Conservation (phyloP, 2,797 vertebrate species). For the Melanotaenia nigrans region DNA sequence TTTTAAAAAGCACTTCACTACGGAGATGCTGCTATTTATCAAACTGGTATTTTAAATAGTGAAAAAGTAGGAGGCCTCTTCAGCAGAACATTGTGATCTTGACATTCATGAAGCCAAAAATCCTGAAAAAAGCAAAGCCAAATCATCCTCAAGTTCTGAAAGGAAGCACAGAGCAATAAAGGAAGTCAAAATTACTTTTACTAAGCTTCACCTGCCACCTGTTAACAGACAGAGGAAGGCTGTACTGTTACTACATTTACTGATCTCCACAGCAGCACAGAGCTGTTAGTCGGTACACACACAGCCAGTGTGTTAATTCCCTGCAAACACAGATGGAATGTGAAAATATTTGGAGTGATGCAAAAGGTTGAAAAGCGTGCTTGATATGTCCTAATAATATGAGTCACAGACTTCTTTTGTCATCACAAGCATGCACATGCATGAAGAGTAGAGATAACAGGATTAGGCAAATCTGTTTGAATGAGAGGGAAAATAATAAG, state of each 20-base stretch:
- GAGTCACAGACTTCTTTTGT: constrained; percentile 36
- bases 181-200: constrained; percentile 20
- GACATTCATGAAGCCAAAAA: constrained; percentile 7
- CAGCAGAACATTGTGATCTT: constrained; percentile 10
- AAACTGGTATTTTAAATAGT: neutral
- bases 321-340: constrained; percentile 1
- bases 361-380: neutral
- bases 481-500: constrained; percentile 19
- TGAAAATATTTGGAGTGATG: neutral
- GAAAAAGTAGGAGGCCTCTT: constrained; percentile 9
- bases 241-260: constrained; percentile 43
- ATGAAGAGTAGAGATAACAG: constrained; percentile 13
- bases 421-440: constrained; percentile 4
- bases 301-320: neutral
- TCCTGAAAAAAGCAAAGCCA: neutral
- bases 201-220: constrained; percentile 20
- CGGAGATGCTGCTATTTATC: constrained; percentile 6
- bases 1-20: neutral
- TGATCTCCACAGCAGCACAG: constrained; percentile 7
- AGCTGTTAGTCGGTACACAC: constrained; percentile 8
- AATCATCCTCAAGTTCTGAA: neutral
- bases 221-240: constrained; percentile 17
- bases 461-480: constrained; percentile 35
- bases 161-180: constrained; percentile 7
- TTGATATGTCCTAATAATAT: constrained; percentile 14